Evolutionary conservation across 2,888 invertebrate genomes (phyloP).

Genomic region (Eudasyphora cyanicolor): DNA sequence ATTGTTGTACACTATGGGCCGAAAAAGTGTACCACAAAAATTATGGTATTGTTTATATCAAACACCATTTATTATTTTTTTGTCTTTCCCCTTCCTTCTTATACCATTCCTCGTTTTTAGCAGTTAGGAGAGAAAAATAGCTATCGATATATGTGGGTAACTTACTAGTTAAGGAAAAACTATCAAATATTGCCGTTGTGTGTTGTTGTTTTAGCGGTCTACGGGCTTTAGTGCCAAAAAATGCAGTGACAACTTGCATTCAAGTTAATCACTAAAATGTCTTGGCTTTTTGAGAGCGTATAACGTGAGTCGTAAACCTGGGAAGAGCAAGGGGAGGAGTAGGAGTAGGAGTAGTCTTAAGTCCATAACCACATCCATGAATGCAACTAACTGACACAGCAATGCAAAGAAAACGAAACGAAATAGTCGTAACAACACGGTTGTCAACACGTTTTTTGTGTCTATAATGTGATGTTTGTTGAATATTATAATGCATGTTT

Average conservation of each 20-base stretch:
- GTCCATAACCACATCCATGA: slow-evolving; percentile 13
- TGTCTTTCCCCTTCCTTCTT: background rate
- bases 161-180: slow-evolving; percentile 2
- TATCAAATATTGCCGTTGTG: background rate
- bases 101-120: background rate
- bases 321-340: too few species aligned
- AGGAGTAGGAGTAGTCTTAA: too few species aligned
- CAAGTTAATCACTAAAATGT: slow-evolving; percentile 55
- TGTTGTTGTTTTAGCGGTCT: slow-evolving; percentile 20
- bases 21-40: too few species aligned
- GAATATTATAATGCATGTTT: slow-evolving; percentile 17
- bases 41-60: background rate
- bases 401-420: slow-evolving; percentile 1
- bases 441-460: slow-evolving; percentile 43
- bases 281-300: slow-evolving; percentile 7
- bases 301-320: too few species aligned
- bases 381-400: background rate
- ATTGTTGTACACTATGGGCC: too few species aligned
- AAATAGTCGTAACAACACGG: slow-evolving; percentile 26
- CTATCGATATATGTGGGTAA: background rate
- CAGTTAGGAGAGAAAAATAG: background rate
- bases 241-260: background rate
- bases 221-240: slow-evolving; percentile 16
- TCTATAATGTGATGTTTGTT: slow-evolving; percentile 16
- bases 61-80: too few species aligned